Base-by-base conservation (phyloP, 2,113 vertebrate genomes). In the Hylia prasina region DNA sequence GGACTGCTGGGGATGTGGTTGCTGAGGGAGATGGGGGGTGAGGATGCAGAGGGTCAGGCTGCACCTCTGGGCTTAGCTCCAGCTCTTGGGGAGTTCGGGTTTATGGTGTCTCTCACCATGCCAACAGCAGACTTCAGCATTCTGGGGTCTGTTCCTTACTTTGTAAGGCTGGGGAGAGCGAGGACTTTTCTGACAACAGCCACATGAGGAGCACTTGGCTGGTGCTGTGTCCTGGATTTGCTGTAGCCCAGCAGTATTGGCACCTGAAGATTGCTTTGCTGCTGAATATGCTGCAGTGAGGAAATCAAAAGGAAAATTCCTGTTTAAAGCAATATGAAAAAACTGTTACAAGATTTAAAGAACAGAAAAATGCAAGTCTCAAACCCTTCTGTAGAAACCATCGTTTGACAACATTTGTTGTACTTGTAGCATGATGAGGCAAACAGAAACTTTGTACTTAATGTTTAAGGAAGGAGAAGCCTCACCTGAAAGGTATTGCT, bases 271-370 rank as follows among this genome's bases (percentile, higher is more conserved):
- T 21, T 63, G 77, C 40, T 87, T 79, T 82, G 37, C 86, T 92
- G 82, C 86, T 93, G 54, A 61, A 45, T 73, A 7, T 64, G 85
- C 85, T 82, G 86, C 85, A 88, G 76, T 42, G 64, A 58, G 79
- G 77, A 89, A 94, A 94, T 83, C 15, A 66, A 51, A 92, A 90
- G 79, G 94, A 92, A 90, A 92, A 92, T 47, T 89, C 47, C 44
- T 21, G 30, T 83, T 91, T 47, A 83, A 90, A 82, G 63, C 75
- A 77, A 21, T 33, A 37, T 17, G 79, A 57, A 65, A 72, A 80
- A 88, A 80, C 4, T n/a, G 40, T 40, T 72, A 64, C 58, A 17
- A 75, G 47, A 56, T 73, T 95, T 77, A 90, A 93, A 89, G 25
- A 81, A 56, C 50, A 94, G 68, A 70, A 80, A 54, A 66, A 58